phyloP scores from a whole-genome alignment of 2,797 vertebrate genomes.

The Kryptolebias ocellatus region DNA sequence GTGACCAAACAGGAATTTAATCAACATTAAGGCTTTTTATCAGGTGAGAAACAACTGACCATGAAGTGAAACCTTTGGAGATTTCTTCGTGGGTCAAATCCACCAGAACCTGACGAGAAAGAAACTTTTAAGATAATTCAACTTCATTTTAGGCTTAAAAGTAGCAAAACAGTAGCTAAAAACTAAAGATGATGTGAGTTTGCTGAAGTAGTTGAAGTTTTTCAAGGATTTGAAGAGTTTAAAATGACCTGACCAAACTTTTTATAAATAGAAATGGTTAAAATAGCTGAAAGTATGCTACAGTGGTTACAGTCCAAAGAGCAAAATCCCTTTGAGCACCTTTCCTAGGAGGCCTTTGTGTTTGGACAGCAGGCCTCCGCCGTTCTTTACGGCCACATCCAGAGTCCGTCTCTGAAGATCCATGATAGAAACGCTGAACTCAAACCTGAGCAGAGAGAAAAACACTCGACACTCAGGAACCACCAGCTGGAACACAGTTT shows the following conservation, averaged over 20 bases:
- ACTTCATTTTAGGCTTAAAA: neutral
- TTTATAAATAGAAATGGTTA: no score
- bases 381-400: constrained; percentile 96
- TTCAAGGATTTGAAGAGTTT: no score
- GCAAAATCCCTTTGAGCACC: constrained; percentile 64
- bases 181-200: no score
- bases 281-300: no score
- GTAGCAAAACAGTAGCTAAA: rapidly evolving
- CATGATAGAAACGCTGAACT: constrained; percentile 91
- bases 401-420: constrained; percentile 91
- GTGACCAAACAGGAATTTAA: no score
- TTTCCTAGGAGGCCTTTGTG: constrained; percentile 97
- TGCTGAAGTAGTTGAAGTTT: no score
- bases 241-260: no score
- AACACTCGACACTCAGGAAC: neutral
- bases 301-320: no score
- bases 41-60: constrained; percentile 76
- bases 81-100: constrained; percentile 89
- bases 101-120: constrained; percentile 84
- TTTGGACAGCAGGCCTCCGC: constrained; percentile 93
- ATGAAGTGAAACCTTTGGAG: constrained; percentile 91
- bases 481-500: no score
- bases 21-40: no score
- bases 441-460: constrained; percentile 82
- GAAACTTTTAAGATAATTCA: neutral